phyloP scores from a whole-genome alignment of 2,888 invertebrate species.

The Trachelus stipa region DNA sequence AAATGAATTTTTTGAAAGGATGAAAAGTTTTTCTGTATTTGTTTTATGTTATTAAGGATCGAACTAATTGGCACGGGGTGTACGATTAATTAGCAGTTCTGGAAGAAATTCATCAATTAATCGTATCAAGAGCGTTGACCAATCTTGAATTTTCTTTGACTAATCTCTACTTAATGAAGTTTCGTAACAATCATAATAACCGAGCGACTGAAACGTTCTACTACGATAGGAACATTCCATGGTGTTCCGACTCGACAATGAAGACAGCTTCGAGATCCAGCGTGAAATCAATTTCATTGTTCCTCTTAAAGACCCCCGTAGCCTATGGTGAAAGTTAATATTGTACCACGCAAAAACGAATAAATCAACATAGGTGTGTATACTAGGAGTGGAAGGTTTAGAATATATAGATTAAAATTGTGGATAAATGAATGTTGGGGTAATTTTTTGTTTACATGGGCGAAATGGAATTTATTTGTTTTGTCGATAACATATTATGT shows the following conservation, averaged over 20 bases:
- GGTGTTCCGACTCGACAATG: neutral
- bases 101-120: neutral
- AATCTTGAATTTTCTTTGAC: neutral
- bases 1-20: neutral
- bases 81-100: neutral
- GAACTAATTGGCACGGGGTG: neutral
- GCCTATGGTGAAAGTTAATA: slow-evolving; percentile 1
- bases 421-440: neutral
- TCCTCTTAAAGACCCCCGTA: neutral
- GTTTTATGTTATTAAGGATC: neutral
- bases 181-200: neutral
- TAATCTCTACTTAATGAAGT: neutral
- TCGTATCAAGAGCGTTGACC: neutral
- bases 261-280: slow-evolving; percentile 1
- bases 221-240: neutral
- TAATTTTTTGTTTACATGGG: neutral
- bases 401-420: neutral
- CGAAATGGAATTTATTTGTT: neutral
- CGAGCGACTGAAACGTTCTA: neutral
- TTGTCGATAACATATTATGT: neutral
- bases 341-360: neutral
- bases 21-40: neutral
- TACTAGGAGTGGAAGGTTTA: neutral
- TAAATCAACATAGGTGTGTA: neutral
- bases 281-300: slow-evolving; percentile 10